A percentile compares a stretch with the other conserved stretches of the same genome.
Evolutionary conservation across 2,797 vertebrate genomes (phyloP).

Genomic region (Natrix natrix): DNA sequence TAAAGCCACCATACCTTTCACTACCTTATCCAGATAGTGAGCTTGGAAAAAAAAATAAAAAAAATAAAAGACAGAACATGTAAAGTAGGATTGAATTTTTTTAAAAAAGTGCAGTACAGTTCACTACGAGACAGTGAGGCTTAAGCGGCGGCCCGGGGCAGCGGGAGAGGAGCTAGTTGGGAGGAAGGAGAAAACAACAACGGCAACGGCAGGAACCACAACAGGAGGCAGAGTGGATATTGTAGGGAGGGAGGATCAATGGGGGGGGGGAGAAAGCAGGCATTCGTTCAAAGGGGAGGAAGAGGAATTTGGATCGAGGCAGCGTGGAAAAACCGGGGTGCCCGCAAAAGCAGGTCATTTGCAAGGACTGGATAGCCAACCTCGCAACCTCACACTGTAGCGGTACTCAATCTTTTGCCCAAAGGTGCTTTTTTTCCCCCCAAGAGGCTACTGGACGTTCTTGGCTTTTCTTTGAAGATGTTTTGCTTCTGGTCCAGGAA

Average conservation of each 20-base stretch:
- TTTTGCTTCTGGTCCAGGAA: no score
- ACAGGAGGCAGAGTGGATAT: constrained; percentile 50
- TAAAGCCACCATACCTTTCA: constrained; percentile 97
- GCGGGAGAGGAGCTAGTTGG: background rate
- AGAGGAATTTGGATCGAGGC: constrained; percentile 46
- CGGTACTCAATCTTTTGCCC: background rate
- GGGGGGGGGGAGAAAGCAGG: constrained; percentile 42
- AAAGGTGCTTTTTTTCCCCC: background rate
- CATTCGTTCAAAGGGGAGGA: constrained; percentile 57
- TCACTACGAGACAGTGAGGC: constrained; percentile 68
- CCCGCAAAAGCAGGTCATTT: background rate
- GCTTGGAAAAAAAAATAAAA: constrained; percentile 80
- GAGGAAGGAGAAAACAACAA: background rate
- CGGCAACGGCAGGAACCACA: constrained; percentile 45
- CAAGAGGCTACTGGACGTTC: no score
- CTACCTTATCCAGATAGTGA: constrained; percentile 99
- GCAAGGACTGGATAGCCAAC: constrained; percentile 17
- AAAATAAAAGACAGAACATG: constrained; percentile 96
- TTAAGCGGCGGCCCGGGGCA: no score
- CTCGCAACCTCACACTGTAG: background rate
- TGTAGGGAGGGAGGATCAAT: constrained; percentile 54
- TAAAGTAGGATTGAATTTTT: constrained; percentile 86
- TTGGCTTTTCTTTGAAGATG: no score
- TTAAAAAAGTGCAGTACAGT: constrained; percentile 65
- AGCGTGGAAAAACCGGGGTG: constrained; percentile 35